Base-by-base conservation (phyloP, 1,140 invertebrate species). In the Polyergus mexicanus region DNA sequence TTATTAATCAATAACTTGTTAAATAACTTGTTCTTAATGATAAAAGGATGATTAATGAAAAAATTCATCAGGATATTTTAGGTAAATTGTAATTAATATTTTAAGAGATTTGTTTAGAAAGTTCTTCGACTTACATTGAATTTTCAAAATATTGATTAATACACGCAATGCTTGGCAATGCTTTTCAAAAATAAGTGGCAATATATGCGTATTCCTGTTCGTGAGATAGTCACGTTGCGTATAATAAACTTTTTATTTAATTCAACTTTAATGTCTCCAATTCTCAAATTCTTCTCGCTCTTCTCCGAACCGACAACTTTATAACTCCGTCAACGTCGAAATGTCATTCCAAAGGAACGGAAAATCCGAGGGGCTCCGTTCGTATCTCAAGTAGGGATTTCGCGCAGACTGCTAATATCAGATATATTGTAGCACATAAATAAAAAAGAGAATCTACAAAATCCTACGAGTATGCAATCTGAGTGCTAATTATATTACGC, bases 231-330 rank as follows among this genome's bases (percentile, higher is more conserved):
- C 22, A 41, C 16, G 6, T 71, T 16, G 51, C 77, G 54, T 71
- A 71, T 56, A 80, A 80, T n/a, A 38, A 69, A 80, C 65, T 56
- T 80, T 80, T 69, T 25, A 80, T 56, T 80, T 80, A 56, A 80
- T 80, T 71, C 22, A 80, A 25, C 51, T 80, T 71, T 56, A 80
- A 71, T 56, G 47, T 51, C n/a, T 25, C 22, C 32, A 71, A 6
- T 16, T 51, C 65, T 80, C 10, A 56, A 80, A 80, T 69, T 54
- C n/a, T 56, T 69, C 71, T 69, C 69, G 22, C 13, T 71, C 22
- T 10, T 5, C 56, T 41, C 19, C 22, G 35, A 41, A 38, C 63
- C 25, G 44, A 65, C 38, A 80, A 80, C 77, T 71, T 80, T 25
- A 80, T 80, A 80, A 80, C 77, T 80, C 68, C 22, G 44, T 44